Evolutionary conservation across 2,888 invertebrate species (phyloP), one percentile per base, ranked within the genome.

Genomic region (Julus scanicus): DNA sequence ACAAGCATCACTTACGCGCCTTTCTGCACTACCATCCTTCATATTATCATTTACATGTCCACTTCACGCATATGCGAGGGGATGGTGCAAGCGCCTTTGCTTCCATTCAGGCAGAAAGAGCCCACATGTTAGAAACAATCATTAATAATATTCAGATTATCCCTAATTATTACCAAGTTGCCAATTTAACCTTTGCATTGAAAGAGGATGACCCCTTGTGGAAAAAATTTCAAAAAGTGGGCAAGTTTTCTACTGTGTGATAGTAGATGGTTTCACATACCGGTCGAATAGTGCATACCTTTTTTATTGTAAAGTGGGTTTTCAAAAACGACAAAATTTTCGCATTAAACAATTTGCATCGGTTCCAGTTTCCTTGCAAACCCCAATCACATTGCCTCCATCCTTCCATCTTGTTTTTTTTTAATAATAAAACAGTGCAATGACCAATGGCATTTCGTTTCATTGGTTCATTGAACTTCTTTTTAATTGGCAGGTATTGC

Each of bases 11-110:
- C 91, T 92, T 99, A 44, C 94, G 98, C 40, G 94, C 97, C 89
- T 99, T 96, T 92, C 92, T 99, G 0, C 99, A 99, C 92, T 99
- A 99, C 92, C 98, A 98, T 91, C 99, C 99, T 0, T 97, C 98
- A 0, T 99, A 98, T 93, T 99, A 98, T 92, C 98, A 99, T 92
- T 93, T 99, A 0, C 99, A 99, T 92, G 94, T 99, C 0, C 99
- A 99, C 92, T 97, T 98, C 91, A 97, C 97, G 15, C 95, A 95
- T 89, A 92, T 98, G 2, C 94, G 94, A 85, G 95, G 95, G 93
- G 96, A 97, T 90, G 88, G 89, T 9, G 95, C 96, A 0, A 96
- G 96, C 85, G 96, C 94, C 93, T 91, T 89, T 6, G 91, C 92
- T 92, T 96, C 98, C 49, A 96, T 96, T 91, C 94, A 95, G 92